Evolutionary conservation across 1,140 invertebrate species (phyloP).

Genomic region (Caenorhabditis remanei): DNA sequence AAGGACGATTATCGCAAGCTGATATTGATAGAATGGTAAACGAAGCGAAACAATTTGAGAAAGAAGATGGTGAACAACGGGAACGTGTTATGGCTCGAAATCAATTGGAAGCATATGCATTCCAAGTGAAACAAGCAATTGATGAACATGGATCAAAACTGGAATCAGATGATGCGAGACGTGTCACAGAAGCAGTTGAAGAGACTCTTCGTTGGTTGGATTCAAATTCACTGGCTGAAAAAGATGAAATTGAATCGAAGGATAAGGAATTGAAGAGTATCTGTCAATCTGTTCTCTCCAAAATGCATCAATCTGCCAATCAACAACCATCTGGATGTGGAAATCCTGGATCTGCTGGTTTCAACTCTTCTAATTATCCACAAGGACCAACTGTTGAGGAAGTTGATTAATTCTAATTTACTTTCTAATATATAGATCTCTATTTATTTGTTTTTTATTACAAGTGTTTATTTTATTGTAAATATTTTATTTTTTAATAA

Average conservation of each 20-base stretch:
- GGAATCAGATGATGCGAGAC: conserved; percentile 53
- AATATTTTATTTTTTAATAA: not conserved
- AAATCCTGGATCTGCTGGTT: conserved; percentile 17
- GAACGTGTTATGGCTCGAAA: conserved; percentile 77
- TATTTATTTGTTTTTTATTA: not conserved
- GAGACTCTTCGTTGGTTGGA: conserved; percentile 80
- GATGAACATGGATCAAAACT: conserved; percentile 65
- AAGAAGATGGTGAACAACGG: conserved; percentile 78
- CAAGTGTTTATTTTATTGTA: not conserved
- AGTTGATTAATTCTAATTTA: conserved; percentile 78
- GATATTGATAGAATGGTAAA: conserved; percentile 80
- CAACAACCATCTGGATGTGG: conserved; percentile 34
- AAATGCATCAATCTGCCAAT: conserved; percentile 70
- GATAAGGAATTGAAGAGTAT: conserved; percentile 79
- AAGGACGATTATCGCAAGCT: conserved; percentile 79
- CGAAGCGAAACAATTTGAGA: conserved; percentile 81
- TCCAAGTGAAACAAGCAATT: conserved; percentile 68
- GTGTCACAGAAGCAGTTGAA: conserved; percentile 58
- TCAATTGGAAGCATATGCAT: conserved; percentile 67
- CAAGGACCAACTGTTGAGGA: conserved; percentile 74
- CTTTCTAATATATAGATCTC: conserved; percentile 38
- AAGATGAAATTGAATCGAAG: conserved; percentile 79
- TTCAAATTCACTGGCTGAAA: conserved; percentile 80
- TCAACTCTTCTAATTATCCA: conserved; percentile 56
- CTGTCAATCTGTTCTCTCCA: conserved; percentile 83